Base-by-base conservation (phyloP, 2,113 vertebrate species). In the Corydoras sp. region DNA sequence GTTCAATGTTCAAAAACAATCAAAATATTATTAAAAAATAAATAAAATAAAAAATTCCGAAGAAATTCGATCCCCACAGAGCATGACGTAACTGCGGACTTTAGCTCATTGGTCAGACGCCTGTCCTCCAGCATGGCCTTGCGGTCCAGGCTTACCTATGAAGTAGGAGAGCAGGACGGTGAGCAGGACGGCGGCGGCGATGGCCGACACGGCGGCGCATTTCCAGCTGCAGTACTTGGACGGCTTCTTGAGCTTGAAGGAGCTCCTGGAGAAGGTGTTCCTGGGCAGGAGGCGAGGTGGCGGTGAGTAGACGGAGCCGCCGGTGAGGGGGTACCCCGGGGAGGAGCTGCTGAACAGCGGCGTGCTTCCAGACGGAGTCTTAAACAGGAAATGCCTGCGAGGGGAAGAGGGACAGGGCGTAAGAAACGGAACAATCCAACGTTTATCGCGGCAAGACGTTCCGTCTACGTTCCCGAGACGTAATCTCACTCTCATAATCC, bases 151-250 rank as follows among this genome's bases (percentile, higher is more conserved):
- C 81, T 88, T 87, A 95, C 93, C 92, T 81, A 95, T 93, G 84
- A 95, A 94, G 81, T 95, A 95, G 0, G 91, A 93, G 63, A 95
- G 87, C 74, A 95, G 83, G 49, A 94, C 87, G 58, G 92, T 91
- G 78, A 95, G 82, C 72, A 95, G 88, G 5, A 92, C 82, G 58
- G 93, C 92, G 0, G 93, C 92, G 2, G 90, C 88, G 4, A 94
- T 93, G 72, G 92, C 92, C 0, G 90, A 92, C 66, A 95, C 83
- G 68, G 93, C 93, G 5, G 93, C 93, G 11, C 93, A 95, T 85
- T 94, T 94, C 93, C 93, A 95, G 88, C 92, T 95, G 81, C 93
- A 95, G 82, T 94, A 94, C 68, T 93, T 94, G 83, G 92, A 93
- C 56, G 93, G 93, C 12, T 95, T 94, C 88, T 95, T 94, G 81